phyloP scores from a whole-genome alignment of 1,140 invertebrate species.

The Paraescarpia echinospica region DNA sequence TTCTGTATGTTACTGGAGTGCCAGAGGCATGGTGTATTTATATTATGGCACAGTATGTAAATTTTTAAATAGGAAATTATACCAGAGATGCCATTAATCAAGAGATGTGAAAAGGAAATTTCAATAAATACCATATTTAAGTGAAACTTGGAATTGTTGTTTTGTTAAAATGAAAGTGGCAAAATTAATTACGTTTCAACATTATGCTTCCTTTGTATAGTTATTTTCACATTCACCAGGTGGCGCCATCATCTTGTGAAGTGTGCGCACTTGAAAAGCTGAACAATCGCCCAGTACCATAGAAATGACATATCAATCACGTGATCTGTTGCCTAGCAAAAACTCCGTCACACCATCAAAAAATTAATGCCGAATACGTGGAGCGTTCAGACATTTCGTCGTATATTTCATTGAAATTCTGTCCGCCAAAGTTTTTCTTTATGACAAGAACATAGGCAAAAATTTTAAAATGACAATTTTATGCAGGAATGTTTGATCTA shows the following conservation, averaged over 20 bases:
- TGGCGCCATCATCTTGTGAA: neutral
- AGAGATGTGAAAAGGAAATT: neutral
- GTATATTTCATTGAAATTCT: too few relatives aligned
- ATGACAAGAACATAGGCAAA: too few relatives aligned
- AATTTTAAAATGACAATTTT: too few relatives aligned
- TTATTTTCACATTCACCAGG: neutral
- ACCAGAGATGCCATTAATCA: neutral
- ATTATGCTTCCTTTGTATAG: neutral
- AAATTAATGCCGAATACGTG: too few relatives aligned
- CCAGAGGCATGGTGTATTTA: neutral
- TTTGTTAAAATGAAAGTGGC: neutral
- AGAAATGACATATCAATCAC: too few relatives aligned
- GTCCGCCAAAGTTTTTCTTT: too few relatives aligned
- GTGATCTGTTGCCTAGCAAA: too few relatives aligned
- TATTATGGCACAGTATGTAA: neutral
- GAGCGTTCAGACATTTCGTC: too few relatives aligned
- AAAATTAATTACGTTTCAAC: neutral
- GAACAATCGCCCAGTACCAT: neutral
- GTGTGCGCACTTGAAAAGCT: neutral
- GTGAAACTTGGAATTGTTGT: neutral
- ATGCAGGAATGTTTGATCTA: too few relatives aligned
- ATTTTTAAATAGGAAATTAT: neutral
- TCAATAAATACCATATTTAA: neutral
- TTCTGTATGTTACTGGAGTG: neutral
- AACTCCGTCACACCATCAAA: too few relatives aligned